phyloP scores from a whole-genome alignment of 2,888 invertebrate species.

The Ennomos fuscantarius region DNA sequence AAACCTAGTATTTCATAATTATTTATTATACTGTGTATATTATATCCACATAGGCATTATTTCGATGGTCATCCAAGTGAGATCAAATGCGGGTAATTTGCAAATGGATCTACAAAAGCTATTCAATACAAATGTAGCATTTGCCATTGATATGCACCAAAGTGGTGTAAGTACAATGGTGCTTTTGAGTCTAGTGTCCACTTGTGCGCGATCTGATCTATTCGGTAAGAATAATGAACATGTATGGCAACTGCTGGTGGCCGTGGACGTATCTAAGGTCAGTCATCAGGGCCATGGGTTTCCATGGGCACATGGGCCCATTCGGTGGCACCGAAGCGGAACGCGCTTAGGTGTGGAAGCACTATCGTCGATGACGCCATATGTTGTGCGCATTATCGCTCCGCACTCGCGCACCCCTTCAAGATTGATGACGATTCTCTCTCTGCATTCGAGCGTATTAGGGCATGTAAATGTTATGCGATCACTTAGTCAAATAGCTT shows the following conservation, averaged over 20 bases:
- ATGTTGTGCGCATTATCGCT: conserved; percentile 78
- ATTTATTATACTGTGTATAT: not conserved
- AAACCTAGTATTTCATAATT: no score
- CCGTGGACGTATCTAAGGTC: conserved; percentile 60
- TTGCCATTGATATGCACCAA: conserved; percentile 58
- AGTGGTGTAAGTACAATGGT: conserved; percentile 51
- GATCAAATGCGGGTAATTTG: conserved; percentile 68
- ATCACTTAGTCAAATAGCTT: conserved; percentile 78
- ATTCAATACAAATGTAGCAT: conserved; percentile 53
- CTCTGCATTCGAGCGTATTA: conserved; percentile 76
- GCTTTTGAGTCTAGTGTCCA: conserved; percentile 58
- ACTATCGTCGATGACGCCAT: conserved; percentile 69
- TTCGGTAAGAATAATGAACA: conserved; percentile 43
- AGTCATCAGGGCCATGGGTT: conserved; percentile 46
- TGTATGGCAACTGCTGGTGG: conserved; percentile 33
- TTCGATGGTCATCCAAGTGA: conserved; percentile 9
- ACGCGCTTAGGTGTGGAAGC: conserved; percentile 52
- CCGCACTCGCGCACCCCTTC: conserved; percentile 63
- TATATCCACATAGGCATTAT: not conserved
- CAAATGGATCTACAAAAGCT: conserved; percentile 50
- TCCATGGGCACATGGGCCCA: conserved; percentile 45
- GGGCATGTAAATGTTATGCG: conserved; percentile 83
- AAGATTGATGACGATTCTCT: conserved; percentile 80
- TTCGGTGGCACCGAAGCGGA: conserved; percentile 67
- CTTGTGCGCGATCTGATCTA: conserved; percentile 69